A percentile compares a stretch with the other conserved stretches of the same genome.
Evolutionary conservation across 2,113 vertebrate genomes (phyloP).

Genomic region (Dicerorhinus sumatrensis): DNA sequence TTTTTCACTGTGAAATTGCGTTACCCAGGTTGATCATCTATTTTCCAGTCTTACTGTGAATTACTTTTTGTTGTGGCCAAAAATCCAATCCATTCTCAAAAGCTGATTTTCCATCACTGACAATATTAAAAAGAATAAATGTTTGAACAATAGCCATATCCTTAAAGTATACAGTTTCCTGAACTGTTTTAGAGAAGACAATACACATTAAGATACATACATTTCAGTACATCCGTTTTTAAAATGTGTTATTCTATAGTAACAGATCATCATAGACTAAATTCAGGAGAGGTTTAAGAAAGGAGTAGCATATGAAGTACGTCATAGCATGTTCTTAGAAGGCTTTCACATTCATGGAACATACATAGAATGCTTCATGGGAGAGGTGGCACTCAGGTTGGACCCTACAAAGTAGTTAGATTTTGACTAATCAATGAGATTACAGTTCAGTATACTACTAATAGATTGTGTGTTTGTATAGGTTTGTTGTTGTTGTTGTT

Average conservation of each 20-base stretch:
- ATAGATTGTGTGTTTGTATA: not conserved
- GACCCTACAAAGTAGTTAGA: not conserved
- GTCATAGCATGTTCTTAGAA: not conserved
- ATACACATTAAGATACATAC: not conserved
- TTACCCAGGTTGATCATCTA: not conserved
- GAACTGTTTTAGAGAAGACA: not conserved
- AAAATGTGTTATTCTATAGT: not conserved
- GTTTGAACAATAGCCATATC: not conserved
- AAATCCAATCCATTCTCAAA: constrained; percentile 41
- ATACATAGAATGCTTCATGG: not conserved
- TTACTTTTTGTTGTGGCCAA: not conserved
- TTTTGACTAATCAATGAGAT: not conserved
- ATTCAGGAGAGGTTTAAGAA: not conserved
- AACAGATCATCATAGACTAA: not conserved
- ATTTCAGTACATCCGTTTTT: not conserved
- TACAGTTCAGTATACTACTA: not conserved
- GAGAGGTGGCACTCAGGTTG: not conserved
- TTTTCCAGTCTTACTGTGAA: constrained; percentile 17
- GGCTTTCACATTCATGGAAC: not conserved
- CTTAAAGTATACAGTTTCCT: not conserved
- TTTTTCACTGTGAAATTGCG: constrained; percentile 48
- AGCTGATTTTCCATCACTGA: constrained; percentile 34
- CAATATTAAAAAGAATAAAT: not conserved
- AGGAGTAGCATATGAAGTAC: not conserved
- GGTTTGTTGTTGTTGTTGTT: not conserved